Base-by-base conservation (phyloP, 2,888 invertebrate species). In the Plagiodera versicolora region DNA sequence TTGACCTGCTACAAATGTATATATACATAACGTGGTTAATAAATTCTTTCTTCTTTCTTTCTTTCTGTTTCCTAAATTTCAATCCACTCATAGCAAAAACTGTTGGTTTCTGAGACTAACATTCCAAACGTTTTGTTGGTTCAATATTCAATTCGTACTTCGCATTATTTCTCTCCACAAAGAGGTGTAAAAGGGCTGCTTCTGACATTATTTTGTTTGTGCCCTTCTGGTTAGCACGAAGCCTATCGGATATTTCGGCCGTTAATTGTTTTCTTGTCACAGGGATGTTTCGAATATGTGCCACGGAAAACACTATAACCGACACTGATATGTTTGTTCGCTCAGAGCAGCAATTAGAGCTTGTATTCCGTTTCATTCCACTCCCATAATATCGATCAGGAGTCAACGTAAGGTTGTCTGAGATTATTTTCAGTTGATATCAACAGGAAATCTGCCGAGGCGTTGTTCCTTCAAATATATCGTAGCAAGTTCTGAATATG, bases 31-130 rank as follows among this genome's bases (percentile, higher is more conserved):
- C n/a, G n/a, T n/a, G n/a, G n/a, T n/a, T n/a, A n/a, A n/a, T n/a
- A n/a, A n/a, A n/a, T n/a, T n/a, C n/a, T n/a, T n/a, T n/a, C n/a
- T n/a, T 24, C 44, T 53, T 24, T 53, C 44, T 17, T 44, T 53
- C 24, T 44, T 53, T 53, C 28, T 14, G 28, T 16, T 53, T 24
- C 53, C 28, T 28, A 17, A 45, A 53, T 44, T 53, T 24, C 44
- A 53, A 44, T 53, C 35, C 53, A 53, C 44, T 14, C 3, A 39
- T 32, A 11, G 11, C 10, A 39, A 14, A n/a, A 2, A 14, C 3
- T n/a, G n/a, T 39, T 39, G 14, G 14, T 39, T 14, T n/a, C 14
- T 39, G 3, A n/a, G 39, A 39, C 14, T 14, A n/a, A n/a, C n/a
- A n/a, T n/a, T n/a, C n/a, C n/a, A n/a, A n/a, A n/a, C n/a, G n/a